These are phyloP conservation scores for Strix uralensis DNA, from an alignment of 2,113 vertebrate genomes.

Conservation along the genomic window DNA sequence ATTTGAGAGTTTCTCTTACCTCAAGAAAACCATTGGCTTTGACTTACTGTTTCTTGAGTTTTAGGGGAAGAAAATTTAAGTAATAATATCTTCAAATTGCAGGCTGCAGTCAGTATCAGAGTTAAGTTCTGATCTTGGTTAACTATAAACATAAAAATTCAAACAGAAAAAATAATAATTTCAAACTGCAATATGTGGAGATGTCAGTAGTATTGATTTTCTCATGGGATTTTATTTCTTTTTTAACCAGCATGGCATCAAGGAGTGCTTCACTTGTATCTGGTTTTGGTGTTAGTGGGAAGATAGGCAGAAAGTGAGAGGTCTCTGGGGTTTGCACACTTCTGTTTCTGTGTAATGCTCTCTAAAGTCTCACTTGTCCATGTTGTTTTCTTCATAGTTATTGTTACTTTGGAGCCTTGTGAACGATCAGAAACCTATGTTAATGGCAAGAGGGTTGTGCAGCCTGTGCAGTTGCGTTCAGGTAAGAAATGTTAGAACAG, in stretches of 20 bases:
- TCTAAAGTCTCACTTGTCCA: neutral
- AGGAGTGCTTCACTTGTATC: neutral
- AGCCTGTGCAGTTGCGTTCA: constrained; percentile 92
- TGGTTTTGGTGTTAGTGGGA: neutral
- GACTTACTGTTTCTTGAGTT: neutral
- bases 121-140: neutral
- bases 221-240: neutral
- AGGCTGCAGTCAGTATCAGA: neutral
- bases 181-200: neutral
- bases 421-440: constrained; percentile 96
- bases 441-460: constrained; percentile 93
- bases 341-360: neutral
- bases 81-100: neutral
- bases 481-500: constrained; percentile 67
- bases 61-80: neutral
- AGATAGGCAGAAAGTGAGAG: neutral
- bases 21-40: neutral
- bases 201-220: neutral
- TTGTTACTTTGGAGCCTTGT: constrained; percentile 93
- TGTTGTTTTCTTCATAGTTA: constrained; percentile 75
- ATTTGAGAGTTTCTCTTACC: neutral
- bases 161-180: neutral
- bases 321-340: neutral
- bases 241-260: neutral
- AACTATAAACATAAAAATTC: neutral